Conservation (phyloP, 2,113 vertebrate genomes). For the Crotophaga sulcirostris region DNA sequence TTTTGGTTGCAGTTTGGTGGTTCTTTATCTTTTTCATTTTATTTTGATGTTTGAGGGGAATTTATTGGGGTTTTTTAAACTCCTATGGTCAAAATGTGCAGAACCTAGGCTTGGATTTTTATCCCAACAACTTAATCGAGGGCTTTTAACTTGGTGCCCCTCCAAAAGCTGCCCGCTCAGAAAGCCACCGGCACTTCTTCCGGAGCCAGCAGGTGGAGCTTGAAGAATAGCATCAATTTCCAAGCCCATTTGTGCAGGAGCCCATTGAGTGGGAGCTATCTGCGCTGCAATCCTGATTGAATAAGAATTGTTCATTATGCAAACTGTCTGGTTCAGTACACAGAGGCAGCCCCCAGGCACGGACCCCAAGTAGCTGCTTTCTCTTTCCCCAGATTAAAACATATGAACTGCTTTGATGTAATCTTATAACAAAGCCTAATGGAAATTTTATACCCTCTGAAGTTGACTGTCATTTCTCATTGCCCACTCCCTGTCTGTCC, state of each 20-base stretch:
- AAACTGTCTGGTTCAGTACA: slow-evolving; percentile 75
- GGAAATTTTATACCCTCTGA: slow-evolving; percentile 80
- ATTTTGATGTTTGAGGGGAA: too few species aligned
- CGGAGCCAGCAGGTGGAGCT: slow-evolving; percentile 75
- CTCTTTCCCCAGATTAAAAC: slow-evolving; percentile 78
- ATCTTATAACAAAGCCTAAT: slow-evolving; percentile 79
- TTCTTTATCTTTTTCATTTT: background rate
- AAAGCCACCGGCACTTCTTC: slow-evolving; percentile 28
- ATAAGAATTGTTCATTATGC: slow-evolving; percentile 80
- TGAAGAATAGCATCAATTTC: slow-evolving; percentile 70
- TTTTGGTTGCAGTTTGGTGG: background rate
- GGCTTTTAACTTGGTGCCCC: background rate
- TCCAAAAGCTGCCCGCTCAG: background rate
- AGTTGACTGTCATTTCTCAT: slow-evolving; percentile 74
- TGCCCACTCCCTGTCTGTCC: slow-evolving; percentile 63
- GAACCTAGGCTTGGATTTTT: background rate
- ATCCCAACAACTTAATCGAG: background rate
- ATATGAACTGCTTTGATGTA: slow-evolving; percentile 77
- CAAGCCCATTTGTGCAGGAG: slow-evolving; percentile 30
- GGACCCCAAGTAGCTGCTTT: slow-evolving; percentile 74
- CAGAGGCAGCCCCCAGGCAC: slow-evolving; percentile 78
- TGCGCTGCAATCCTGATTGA: slow-evolving; percentile 72
- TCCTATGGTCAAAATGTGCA: background rate
- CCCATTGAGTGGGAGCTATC: slow-evolving; percentile 70
- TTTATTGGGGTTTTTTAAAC: background rate